phyloP scores from a whole-genome alignment of 2,888 invertebrate genomes.

The Poecilus cupreus region DNA sequence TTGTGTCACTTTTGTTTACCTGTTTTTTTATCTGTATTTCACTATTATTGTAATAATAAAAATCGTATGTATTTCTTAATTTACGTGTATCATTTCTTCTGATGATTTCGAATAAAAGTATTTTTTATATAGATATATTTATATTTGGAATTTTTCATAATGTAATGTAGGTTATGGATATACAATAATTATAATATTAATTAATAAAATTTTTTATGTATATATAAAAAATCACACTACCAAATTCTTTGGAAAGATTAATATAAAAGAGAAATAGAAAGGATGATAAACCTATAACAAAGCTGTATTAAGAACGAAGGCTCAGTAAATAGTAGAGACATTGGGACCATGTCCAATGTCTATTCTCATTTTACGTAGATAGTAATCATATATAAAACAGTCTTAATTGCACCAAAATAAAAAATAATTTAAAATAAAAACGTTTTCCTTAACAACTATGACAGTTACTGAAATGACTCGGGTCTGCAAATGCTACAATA shows the following conservation, averaged over 20 bases:
- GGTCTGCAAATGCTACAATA: conserved; percentile 52
- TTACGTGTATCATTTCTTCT: conserved; percentile 21
- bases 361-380: conserved; percentile 24
- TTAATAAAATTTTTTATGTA: conserved; percentile 58
- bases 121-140: conserved; percentile 60
- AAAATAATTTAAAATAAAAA: conserved; percentile 46
- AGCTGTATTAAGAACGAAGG: conserved; percentile 56
- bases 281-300: conserved; percentile 54
- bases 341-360: background rate
- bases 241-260: conserved; percentile 60
- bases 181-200: conserved; percentile 60
- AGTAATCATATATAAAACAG: conserved; percentile 69
- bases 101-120: conserved; percentile 33
- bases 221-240: conserved; percentile 60
- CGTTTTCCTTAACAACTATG: conserved; percentile 12
- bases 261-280: conserved; percentile 60
- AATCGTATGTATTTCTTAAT: conserved; percentile 51
- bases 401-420: conserved; percentile 72
- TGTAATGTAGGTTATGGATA: conserved; percentile 59
- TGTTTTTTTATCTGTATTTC: conserved; percentile 54
- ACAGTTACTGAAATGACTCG: conserved; percentile 54
- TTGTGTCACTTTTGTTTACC: background rate
- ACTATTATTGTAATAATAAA: conserved; percentile 48
- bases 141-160: conserved; percentile 59
- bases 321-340: conserved; percentile 1